These are phyloP conservation scores for Euglossa dilemma DNA, from an alignment of 1,140 invertebrate genomes.

Conservation along the genomic window DNA sequence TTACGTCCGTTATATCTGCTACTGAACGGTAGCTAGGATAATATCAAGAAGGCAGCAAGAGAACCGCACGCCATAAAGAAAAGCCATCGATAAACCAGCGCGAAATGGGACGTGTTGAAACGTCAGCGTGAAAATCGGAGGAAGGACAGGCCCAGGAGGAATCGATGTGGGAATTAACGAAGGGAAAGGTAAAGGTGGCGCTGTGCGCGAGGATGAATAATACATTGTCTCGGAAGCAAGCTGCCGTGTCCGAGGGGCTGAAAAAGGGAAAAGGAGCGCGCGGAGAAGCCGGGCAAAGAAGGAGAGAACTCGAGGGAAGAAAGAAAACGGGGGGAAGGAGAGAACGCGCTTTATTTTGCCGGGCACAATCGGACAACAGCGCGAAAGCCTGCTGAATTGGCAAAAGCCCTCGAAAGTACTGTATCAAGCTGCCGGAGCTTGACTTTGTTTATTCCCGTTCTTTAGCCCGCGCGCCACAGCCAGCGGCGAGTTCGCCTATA, in stretches of 20 bases:
- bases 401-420: constrained; percentile 59
- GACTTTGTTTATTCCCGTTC: constrained; percentile 56
- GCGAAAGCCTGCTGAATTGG: constrained; percentile 60
- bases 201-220: constrained; percentile 15
- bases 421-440: constrained; percentile 57
- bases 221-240: constrained; percentile 13
- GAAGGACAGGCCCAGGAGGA: no score
- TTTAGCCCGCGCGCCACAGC: neutral
- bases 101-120: no score
- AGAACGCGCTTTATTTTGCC: constrained; percentile 54
- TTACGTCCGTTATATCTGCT: no score
- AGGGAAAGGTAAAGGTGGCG: neutral
- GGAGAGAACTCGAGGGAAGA: neutral
- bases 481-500: constrained; percentile 23
- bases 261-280: neutral
- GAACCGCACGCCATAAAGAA: no score
- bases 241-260: neutral
- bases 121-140: neutral
- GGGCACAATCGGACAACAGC: constrained; percentile 46
- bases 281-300: neutral
- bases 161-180: constrained; percentile 15
- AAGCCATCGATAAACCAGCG: no score
- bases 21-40: no score
- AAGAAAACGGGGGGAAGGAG: neutral
- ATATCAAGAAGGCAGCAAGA: no score